Conservation (phyloP, 2,113 vertebrate species). For the Caloenas nicobarica region DNA sequence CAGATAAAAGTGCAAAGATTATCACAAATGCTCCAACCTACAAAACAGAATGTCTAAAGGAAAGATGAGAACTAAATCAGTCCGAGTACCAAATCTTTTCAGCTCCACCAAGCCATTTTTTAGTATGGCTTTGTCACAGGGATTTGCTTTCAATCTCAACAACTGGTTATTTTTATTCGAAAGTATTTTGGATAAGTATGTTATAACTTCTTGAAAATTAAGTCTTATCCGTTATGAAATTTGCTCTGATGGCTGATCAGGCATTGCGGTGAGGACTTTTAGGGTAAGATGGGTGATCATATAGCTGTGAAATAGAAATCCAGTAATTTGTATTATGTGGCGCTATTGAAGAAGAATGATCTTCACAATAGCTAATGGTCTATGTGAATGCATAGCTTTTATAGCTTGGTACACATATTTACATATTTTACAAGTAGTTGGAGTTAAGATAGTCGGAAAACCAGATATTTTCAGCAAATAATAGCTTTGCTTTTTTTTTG, state of each 20-base stretch:
- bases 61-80: background rate
- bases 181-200: conserved; percentile 12
- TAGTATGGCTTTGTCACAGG: background rate
- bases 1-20: background rate
- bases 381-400: background rate
- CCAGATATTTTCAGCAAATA: background rate
- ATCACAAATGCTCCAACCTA: background rate
- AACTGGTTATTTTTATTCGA: background rate
- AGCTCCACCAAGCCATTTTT: background rate
- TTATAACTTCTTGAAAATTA: conserved; percentile 10
- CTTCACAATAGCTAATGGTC: background rate
- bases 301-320: conserved; percentile 15
- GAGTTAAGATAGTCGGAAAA: background rate
- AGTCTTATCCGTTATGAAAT: background rate
- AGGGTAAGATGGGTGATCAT: background rate
- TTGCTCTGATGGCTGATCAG: background rate
- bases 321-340: background rate
- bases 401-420: background rate
- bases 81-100: background rate
- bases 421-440: background rate
- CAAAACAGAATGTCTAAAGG: background rate
- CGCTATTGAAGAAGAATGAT: background rate
- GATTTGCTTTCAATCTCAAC: background rate
- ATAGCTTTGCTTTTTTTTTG: background rate
- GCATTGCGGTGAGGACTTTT: background rate